Base-by-base conservation (phyloP, 2,888 invertebrate species). In the Hedya salicella region DNA sequence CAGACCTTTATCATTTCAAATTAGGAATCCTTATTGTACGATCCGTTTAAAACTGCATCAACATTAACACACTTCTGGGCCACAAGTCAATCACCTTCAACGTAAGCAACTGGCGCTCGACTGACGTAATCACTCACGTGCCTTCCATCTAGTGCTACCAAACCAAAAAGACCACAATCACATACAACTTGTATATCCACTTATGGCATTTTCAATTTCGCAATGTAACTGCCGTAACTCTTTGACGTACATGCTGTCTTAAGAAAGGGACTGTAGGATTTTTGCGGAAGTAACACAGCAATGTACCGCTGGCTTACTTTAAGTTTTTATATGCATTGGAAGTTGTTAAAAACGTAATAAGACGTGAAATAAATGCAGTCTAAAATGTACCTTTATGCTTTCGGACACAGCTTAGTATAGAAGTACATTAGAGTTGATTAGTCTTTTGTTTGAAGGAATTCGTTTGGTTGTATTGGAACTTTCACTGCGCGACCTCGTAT, bases 301-400 rank as follows among this genome's bases (percentile, higher is more conserved):
- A 48, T 56, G 48, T 48, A 63, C n/a, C 11, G 11, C 16, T 40
- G 54, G 54, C 40, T 56, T 19, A 52, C 48, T 50, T 64, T 21
- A 40, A 40, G 5, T 25, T 44, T 32, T 25, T 44, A 44, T 17
- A 25, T 14, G 13, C 44, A 1, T 1, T 30, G 14, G 5, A 13
- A 39, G 13, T 13, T 13, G 5, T 13, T 39, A 21, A 40, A 5
- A 6, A 46, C 17, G 17, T 6, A 8, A 16, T 44, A 25, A 30
- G 30, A 21, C 9, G 21, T 3, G 1, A 30, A 21, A 13, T 17
- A 4, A 3, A 30, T 3, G 13, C 30, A 44, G 16, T 56, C n/a
- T 46, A 46, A 46, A 57, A 19, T 17, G 32, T 9, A 46, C 57
- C 6, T 17, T 57, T 0, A 5, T 0, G 9, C 19, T 9, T 4